Base-by-base conservation (phyloP, 2,797 vertebrate species). In the Catostomus latipinnis region DNA sequence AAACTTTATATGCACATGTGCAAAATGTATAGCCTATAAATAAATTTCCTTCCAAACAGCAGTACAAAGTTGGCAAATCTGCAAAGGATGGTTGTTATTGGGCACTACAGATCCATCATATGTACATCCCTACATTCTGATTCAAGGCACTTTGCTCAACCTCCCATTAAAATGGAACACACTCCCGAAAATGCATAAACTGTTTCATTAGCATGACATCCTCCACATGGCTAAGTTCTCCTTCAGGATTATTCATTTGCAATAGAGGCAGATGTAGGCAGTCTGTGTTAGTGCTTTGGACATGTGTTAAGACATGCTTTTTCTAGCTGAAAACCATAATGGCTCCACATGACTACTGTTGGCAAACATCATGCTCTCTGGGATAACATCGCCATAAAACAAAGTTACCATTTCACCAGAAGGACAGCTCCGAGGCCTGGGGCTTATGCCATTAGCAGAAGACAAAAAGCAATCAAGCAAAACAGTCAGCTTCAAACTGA, bases 141-240 rank as follows among this genome's bases (percentile, higher is more conserved):
- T 50, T 18, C 50, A 71, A 14, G 49, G 56, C 14, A 48, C 69
- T 60, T 73, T 22, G 66, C 52, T 0, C 34, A 73, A 13, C 14
- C 54, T 68, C 74, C 68, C 63, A 71, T 74, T 78, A 74, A 60
- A 76, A 71, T 54, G 13, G 70, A 77, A 71, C 67, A 71, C 18
- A 46, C 65, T 74, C 52, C 66, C 61, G 22, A 18, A 43, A 62
- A 78, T 76, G 69, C 76, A 74, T 71, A 80, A 22, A 80, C 60
- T 68, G 76, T 75, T 82, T 80, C 70, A 83, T 86, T 81, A 83
- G 81, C 48, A 45, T 73, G 61, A 56, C 78, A 74, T 78, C 70
- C 46, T 76, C 81, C 85, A 78, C 74, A 84, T 82, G 85, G 82
- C 62, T 72, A 68, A 75, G 48, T 53, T 76, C 54, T 65, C 81